Conservation (phyloP, 2,797 vertebrate genomes). For the Peromyscus eremicus region DNA sequence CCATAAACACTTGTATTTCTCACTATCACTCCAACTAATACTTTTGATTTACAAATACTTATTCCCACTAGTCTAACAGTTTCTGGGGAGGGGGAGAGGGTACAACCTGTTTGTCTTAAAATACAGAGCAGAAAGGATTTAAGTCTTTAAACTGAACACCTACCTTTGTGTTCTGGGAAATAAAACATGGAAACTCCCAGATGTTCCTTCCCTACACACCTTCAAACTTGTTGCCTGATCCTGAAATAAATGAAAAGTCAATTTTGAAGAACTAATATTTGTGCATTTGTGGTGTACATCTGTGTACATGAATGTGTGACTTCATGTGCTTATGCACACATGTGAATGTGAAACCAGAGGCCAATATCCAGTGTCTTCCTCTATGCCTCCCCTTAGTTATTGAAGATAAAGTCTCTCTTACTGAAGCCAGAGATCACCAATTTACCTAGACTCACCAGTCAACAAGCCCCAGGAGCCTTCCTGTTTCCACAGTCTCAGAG, state of each 20-base stretch:
- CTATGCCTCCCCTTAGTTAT: background rate
- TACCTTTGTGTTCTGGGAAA: background rate
- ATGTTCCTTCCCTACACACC: background rate
- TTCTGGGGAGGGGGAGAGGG: background rate
- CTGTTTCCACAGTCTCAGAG: background rate
- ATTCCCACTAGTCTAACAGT: background rate
- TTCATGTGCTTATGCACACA: background rate
- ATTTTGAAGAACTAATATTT: background rate
- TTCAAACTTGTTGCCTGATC: background rate
- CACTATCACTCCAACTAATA: background rate
- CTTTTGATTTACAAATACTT: background rate
- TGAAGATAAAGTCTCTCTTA: background rate
- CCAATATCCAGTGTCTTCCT: background rate
- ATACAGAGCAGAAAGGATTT: background rate
- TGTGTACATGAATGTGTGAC: background rate
- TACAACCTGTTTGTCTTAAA: slow-evolving; percentile 10
- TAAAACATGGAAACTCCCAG: background rate
- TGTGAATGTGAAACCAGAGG: background rate
- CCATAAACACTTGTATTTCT: background rate
- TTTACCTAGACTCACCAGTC: background rate
- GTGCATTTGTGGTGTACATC: background rate
- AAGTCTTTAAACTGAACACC: background rate
- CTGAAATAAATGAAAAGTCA: background rate
- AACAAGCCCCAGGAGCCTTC: too few species aligned
- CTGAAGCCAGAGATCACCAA: background rate